Conservation (phyloP, 2,113 vertebrate species). For the Diphyllodes magnificus region DNA sequence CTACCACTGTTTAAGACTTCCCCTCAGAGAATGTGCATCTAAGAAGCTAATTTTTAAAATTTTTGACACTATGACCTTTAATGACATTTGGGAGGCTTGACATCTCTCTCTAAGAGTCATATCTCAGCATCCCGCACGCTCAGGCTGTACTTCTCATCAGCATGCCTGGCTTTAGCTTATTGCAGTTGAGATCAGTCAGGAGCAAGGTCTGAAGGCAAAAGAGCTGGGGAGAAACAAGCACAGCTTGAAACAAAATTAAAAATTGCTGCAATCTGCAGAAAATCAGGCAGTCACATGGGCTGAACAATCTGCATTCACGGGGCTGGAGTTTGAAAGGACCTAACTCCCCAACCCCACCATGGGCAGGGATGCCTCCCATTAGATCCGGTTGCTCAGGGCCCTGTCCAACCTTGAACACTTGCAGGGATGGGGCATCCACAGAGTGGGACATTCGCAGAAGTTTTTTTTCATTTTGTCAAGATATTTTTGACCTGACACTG, state of each 20-base stretch:
- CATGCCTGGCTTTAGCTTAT: background rate
- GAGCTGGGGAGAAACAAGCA: background rate
- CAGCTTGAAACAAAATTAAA: background rate
- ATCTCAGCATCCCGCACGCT: rapidly evolving
- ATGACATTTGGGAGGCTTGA: background rate
- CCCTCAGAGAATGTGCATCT: background rate
- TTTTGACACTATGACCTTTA: background rate
- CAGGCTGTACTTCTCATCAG: background rate
- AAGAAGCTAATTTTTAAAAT: background rate
- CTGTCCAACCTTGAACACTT: background rate
- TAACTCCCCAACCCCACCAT: too few relatives aligned
- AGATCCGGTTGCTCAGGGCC: background rate
- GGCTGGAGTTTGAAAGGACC: background rate
- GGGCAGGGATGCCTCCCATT: too few relatives aligned
- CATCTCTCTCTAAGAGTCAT: background rate
- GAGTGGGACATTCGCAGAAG: background rate
- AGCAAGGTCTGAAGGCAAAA: background rate
- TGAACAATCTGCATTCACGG: background rate
- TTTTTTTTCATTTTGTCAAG: background rate
- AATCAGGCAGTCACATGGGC: background rate
- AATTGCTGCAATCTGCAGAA: background rate
- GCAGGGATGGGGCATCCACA: background rate
- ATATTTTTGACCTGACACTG: background rate
- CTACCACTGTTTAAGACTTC: background rate
- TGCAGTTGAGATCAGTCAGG: background rate